Percentiles rank a stretch among this genome's conserved stretches.
These are phyloP conservation scores for Scartelaos histophorus DNA, from an alignment of 2,113 vertebrate genomes.

Conservation along the genomic window DNA sequence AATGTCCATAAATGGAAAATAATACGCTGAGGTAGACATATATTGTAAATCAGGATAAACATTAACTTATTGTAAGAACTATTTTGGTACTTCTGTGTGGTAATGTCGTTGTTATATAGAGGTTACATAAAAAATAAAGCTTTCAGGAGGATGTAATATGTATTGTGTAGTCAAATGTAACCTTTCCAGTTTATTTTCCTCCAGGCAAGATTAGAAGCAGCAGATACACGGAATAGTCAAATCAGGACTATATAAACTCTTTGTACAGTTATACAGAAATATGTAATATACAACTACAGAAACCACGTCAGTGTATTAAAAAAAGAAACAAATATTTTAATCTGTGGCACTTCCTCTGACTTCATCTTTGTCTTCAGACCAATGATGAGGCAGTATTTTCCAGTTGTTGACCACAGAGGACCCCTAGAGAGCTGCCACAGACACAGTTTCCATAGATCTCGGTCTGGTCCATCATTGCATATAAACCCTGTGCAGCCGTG, in stretches of 20 bases:
- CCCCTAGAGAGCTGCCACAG: slow-evolving; percentile 30
- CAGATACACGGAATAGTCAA: not conserved
- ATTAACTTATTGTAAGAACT: not conserved
- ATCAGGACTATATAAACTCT: not conserved
- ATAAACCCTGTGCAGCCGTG: slow-evolving; percentile 29
- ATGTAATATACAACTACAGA: not conserved
- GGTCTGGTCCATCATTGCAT: not conserved
- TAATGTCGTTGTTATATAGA: not conserved
- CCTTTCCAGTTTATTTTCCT: not conserved
- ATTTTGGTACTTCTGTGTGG: not conserved
- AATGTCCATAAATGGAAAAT: not conserved
- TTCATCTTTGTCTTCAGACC: slow-evolving; percentile 33
- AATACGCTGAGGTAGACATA: not conserved
- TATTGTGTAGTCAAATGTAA: not conserved
- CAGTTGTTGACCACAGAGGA: slow-evolving; percentile 23
- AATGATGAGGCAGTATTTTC: slow-evolving; percentile 49
- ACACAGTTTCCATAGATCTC: slow-evolving; percentile 42
- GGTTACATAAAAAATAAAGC: not conserved
- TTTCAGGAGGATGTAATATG: not conserved
- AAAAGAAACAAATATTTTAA: not conserved
- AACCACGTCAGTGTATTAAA: not conserved
- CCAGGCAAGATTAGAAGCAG: not conserved
- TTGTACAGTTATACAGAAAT: not conserved
- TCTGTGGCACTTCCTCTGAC: slow-evolving; percentile 33
- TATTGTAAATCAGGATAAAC: not conserved